Conservation (phyloP, 2,888 invertebrate species). For the Apantesis nais region DNA sequence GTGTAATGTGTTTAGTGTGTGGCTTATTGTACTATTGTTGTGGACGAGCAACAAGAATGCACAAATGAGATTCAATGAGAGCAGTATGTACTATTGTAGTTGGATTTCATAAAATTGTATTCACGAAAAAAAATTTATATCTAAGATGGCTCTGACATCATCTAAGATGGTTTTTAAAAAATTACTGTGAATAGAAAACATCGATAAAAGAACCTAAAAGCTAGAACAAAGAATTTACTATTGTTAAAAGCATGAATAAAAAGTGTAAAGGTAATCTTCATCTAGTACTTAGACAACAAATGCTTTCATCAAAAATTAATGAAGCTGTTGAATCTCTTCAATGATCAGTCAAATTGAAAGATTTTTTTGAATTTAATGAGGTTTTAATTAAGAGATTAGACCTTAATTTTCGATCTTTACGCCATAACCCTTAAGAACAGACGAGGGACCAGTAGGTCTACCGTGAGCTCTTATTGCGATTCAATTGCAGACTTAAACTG, state of each 20-base stretch:
- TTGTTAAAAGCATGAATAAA: neutral
- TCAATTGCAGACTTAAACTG: too few relatives aligned
- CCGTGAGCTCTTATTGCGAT: too few relatives aligned
- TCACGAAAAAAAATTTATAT: neutral
- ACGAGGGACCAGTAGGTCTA: too few relatives aligned
- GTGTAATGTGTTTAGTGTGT: slow-evolving; percentile 39
- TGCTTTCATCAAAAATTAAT: neutral
- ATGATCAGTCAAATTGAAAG: neutral
- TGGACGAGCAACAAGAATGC: slow-evolving; percentile 1
- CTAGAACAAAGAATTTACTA: neutral
- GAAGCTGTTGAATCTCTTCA: neutral
- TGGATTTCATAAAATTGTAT: neutral
- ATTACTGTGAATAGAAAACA: neutral
- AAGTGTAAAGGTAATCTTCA: neutral
- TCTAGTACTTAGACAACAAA: neutral
- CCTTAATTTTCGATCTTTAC: too few relatives aligned
- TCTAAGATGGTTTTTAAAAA: too few relatives aligned
- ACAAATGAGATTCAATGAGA: neutral
- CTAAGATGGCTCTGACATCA: neutral
- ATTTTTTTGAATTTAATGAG: neutral
- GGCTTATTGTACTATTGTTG: slow-evolving; percentile 19
- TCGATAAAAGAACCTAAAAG: neutral
- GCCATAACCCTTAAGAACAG: too few relatives aligned
- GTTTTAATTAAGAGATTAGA: neutral
- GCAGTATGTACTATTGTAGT: neutral